Evolutionary conservation across 2,113 vertebrate genomes (phyloP).

Genomic region (Embiotoca jacksoni): DNA sequence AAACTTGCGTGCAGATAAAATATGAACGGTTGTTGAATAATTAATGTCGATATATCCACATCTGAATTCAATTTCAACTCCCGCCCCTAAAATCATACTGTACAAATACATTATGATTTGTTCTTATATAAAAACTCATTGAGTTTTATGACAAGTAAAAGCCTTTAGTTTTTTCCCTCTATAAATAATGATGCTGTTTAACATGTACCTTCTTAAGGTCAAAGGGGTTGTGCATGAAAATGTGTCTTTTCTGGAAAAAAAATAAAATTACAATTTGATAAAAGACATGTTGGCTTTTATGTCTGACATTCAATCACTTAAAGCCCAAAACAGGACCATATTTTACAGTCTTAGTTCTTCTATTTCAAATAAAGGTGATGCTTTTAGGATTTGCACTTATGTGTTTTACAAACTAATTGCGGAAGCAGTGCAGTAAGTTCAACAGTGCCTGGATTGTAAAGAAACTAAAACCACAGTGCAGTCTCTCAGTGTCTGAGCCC

Average conservation of each 20-base stretch:
- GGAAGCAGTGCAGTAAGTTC: conserved; percentile 42
- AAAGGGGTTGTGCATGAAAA: conserved; percentile 52
- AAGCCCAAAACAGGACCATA: conserved; percentile 5
- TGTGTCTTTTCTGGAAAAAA: not conserved
- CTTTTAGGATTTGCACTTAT: conserved; percentile 5
- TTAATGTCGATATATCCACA: too few species aligned
- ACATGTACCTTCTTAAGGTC: not conserved
- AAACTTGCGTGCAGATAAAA: too few species aligned
- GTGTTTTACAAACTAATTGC: conserved; percentile 25
- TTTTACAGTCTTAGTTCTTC: conserved; percentile 3
- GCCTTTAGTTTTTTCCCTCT: not conserved
- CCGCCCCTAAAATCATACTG: too few species aligned
- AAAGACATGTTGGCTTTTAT: conserved; percentile 33
- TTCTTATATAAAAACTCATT: not conserved
- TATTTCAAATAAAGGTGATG: not conserved
- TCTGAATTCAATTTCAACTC: too few species aligned
- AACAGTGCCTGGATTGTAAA: conserved; percentile 68
- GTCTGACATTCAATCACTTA: conserved; percentile 3
- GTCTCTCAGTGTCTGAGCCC: not conserved
- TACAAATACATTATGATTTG: too few species aligned
- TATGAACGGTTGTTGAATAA: too few species aligned
- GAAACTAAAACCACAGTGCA: conserved; percentile 56
- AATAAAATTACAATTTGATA: conserved; percentile 58
- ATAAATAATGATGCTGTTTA: conserved; percentile 21
- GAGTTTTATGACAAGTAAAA: conserved; percentile 25